Conservation (phyloP, 2,888 invertebrate genomes). For the Hypsopygia costalis region DNA sequence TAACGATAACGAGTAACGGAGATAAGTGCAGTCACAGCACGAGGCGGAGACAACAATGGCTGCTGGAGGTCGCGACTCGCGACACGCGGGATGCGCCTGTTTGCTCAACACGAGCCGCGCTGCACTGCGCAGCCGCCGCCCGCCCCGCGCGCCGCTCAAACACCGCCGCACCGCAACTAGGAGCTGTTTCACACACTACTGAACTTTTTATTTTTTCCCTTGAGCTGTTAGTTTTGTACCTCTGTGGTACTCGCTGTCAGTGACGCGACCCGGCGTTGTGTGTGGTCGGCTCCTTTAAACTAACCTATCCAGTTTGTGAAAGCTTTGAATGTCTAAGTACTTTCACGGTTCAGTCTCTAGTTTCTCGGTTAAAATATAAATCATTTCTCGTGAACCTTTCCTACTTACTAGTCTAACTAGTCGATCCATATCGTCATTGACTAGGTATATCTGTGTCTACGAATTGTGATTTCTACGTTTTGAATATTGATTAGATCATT, state of each 20-base stretch:
- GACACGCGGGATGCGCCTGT: slow-evolving; percentile 22
- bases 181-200: slow-evolving; percentile 45
- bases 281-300: slow-evolving; percentile 15
- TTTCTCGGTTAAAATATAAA: slow-evolving; percentile 1
- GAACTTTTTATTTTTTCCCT: slow-evolving; percentile 30
- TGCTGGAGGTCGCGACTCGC: slow-evolving; percentile 2
- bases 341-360: slow-evolving; percentile 4
- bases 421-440: background rate
- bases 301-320: slow-evolving; percentile 4
- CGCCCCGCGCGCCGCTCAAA: slow-evolving; percentile 29
- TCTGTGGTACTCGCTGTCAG: slow-evolving; percentile 6
- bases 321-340: slow-evolving; percentile 1
- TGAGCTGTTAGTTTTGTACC: slow-evolving; percentile 16
- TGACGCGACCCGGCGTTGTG: slow-evolving; percentile 5
- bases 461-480: slow-evolving; percentile 1
- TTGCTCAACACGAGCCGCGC: slow-evolving; percentile 30
- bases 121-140: too few species aligned
- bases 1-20: background rate
- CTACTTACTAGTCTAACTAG: too few species aligned
- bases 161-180: slow-evolving; percentile 30
- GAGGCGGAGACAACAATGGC: slow-evolving; percentile 1
- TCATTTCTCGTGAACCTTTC: background rate
- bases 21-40: background rate
- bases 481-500: slow-evolving; percentile 8
- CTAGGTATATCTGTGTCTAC: background rate